A percentile compares a stretch with the other conserved stretches of the same genome.
These are phyloP conservation scores for Mnemiopsis leidyi DNA, from an alignment of 37 sponge, comb jelly and placozoan species.

Conservation along the genomic window DNA sequence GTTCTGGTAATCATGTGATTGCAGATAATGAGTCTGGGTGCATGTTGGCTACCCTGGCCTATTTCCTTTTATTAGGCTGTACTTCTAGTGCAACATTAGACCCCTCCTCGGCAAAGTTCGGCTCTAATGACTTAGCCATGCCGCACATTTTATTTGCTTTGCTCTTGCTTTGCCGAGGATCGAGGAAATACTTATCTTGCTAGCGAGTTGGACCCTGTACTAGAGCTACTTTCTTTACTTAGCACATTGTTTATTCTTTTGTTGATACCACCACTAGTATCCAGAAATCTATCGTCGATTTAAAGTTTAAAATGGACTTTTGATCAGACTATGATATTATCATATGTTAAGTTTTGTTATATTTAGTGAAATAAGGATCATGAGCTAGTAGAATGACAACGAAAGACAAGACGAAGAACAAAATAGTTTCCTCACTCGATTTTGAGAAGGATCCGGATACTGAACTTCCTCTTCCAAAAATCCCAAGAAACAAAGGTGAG, in stretches of 20 bases:
- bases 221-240: too few relatives aligned
- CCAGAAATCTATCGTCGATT: too few relatives aligned
- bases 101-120: neutral
- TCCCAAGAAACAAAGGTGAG: constrained; percentile 1
- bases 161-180: neutral
- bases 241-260: too few relatives aligned
- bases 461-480: neutral
- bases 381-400: neutral
- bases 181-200: neutral
- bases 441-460: neutral
- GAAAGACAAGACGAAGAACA: neutral
- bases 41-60: neutral
- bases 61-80: neutral
- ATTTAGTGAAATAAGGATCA: too few relatives aligned
- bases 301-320: too few relatives aligned
- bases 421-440: neutral
- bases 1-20: neutral
- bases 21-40: neutral
- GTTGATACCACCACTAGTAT: too few relatives aligned
- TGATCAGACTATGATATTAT: too few relatives aligned
- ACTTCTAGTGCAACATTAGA: neutral
- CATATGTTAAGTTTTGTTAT: too few relatives aligned
- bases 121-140: neutral
- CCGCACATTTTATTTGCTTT: neutral
- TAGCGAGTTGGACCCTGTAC: too few relatives aligned